Evolutionary conservation across 1,140 invertebrate genomes (phyloP).

Genomic region (Nymphalis io): DNA sequence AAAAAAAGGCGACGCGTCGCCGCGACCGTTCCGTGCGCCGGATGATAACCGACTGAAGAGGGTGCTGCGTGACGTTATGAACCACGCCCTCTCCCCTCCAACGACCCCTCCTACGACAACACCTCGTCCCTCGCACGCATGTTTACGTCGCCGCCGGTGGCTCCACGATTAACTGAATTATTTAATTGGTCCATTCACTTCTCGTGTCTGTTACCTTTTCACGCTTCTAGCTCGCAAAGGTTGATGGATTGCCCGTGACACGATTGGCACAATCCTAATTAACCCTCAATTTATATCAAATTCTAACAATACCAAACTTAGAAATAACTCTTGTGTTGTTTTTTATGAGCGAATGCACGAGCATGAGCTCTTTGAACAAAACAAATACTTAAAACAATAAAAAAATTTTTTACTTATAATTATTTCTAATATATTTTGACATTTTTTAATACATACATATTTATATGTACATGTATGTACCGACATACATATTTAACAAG

Average conservation of each 20-base stretch:
- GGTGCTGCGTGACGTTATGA: slow-evolving; percentile 64
- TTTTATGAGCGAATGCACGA: not conserved
- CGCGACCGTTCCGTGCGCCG: slow-evolving; percentile 67
- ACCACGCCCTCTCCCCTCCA: slow-evolving; percentile 73
- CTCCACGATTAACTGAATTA: slow-evolving; percentile 77
- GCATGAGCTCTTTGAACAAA: too few relatives aligned
- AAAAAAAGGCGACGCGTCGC: slow-evolving; percentile 63
- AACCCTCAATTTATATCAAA: slow-evolving; percentile 49
- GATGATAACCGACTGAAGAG: slow-evolving; percentile 70
- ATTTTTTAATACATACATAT: too few relatives aligned
- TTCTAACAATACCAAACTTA: slow-evolving; percentile 5
- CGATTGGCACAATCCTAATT: slow-evolving; percentile 67
- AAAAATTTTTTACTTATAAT: too few relatives aligned
- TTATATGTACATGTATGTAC: too few relatives aligned
- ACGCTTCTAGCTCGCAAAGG: slow-evolving; percentile 69
- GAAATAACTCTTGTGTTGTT: slow-evolving; percentile 11
- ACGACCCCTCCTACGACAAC: slow-evolving; percentile 45
- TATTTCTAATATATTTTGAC: too few relatives aligned
- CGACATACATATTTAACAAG: too few relatives aligned
- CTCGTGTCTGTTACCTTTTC: slow-evolving; percentile 73
- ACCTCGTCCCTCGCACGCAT: slow-evolving; percentile 65
- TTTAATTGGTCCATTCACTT: slow-evolving; percentile 79
- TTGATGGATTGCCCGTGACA: slow-evolving; percentile 63
- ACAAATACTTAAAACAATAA: too few relatives aligned
- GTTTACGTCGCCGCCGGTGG: slow-evolving; percentile 74